Conservation (phyloP, 1,140 invertebrate species). For the Propsilocerus akamusi region DNA sequence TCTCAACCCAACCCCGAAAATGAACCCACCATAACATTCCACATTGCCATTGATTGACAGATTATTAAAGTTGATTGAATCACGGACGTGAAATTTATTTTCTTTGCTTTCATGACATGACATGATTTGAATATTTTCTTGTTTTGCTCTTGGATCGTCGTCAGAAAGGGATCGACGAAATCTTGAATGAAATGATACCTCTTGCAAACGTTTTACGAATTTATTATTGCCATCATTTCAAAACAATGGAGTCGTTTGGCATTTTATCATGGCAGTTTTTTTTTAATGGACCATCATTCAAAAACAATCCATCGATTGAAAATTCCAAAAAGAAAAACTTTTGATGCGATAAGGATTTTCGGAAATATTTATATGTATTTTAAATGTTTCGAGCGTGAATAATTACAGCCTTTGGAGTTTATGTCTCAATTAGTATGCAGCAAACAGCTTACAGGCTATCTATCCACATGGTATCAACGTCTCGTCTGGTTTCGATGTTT, state of each 20-base stretch:
- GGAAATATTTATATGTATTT: background rate
- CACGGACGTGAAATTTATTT: conserved; percentile 2
- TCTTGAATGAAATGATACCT: no score
- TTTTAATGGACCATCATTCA: no score
- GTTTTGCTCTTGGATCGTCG: background rate
- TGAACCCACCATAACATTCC: no score
- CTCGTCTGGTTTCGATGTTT: background rate
- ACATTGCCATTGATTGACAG: conserved; percentile 3
- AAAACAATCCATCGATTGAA: no score
- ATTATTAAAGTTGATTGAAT: conserved; percentile 4
- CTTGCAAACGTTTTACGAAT: background rate
- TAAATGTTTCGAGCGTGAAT: background rate
- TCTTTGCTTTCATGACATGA: background rate
- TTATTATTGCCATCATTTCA: background rate
- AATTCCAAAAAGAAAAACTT: no score
- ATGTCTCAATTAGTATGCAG: background rate
- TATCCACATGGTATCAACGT: background rate
- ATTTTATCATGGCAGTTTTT: no score
- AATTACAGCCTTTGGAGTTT: background rate
- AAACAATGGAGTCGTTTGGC: no score
- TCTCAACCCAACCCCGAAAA: no score
- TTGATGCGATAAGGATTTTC: no score
- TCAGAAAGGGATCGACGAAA: no score
- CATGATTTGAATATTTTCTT: background rate
- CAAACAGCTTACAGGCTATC: background rate